Evolutionary conservation across 2,888 invertebrate species (phyloP).

Genomic region (Sinelater perroti): DNA sequence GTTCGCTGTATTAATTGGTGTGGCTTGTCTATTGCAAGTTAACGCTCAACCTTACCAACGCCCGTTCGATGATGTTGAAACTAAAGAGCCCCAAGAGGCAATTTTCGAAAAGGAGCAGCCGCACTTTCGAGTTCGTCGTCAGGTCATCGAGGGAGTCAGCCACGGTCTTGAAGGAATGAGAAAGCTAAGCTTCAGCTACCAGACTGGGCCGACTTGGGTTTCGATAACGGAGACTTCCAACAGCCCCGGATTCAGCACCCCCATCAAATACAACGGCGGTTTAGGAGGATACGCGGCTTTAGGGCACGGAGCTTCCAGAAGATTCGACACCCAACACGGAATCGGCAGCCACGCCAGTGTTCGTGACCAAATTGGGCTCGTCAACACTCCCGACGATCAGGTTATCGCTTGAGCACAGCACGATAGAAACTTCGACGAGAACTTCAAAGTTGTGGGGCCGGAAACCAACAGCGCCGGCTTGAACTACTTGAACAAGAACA

Average conservation of each 20-base stretch:
- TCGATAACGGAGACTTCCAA: conserved; percentile 23
- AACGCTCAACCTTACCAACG: too few relatives aligned
- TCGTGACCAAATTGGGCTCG: conserved; percentile 18
- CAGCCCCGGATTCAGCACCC: conserved; percentile 13
- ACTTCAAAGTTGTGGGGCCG: conserved; percentile 18
- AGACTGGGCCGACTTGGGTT: conserved; percentile 34
- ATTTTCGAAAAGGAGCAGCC: too few relatives aligned
- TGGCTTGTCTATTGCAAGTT: too few relatives aligned
- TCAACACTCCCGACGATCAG: conserved; percentile 11
- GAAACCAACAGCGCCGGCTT: conserved; percentile 21
- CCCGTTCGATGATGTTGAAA: too few relatives aligned
- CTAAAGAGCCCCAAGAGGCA: too few relatives aligned
- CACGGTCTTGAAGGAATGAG: too few relatives aligned
- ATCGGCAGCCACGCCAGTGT: conserved; percentile 19
- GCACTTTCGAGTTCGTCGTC: too few relatives aligned
- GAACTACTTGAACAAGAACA: conserved; percentile 14
- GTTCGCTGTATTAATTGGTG: too few relatives aligned
- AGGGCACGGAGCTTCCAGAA: conserved; percentile 11
- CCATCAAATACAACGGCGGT: conserved; percentile 17
- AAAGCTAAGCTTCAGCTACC: conserved; percentile 22
- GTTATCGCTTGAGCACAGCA: conserved; percentile 20
- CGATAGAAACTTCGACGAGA: conserved; percentile 23
- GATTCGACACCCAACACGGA: conserved; percentile 14
- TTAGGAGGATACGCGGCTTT: not conserved
- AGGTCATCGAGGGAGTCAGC: too few relatives aligned